Percentiles rank a stretch among this genome's conserved stretches.
Evolutionary conservation across 2,113 vertebrate genomes (phyloP).

Genomic region (Manacus vitellinus): DNA sequence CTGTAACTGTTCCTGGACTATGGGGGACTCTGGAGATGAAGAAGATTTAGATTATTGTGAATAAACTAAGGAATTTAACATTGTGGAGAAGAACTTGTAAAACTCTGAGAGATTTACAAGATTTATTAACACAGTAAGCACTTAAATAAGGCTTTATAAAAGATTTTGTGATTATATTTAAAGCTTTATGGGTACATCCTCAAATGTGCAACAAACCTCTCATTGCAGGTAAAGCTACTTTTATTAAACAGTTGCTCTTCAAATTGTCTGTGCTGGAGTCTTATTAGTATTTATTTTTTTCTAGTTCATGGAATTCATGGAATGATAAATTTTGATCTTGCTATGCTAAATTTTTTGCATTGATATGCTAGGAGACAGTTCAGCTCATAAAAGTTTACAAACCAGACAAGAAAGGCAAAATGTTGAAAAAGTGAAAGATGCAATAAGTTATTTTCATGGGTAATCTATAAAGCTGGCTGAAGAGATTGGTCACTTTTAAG

Average conservation of each 20-base stretch:
- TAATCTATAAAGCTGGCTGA: background rate
- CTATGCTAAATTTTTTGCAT: background rate
- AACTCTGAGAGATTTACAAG: background rate
- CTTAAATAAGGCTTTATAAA: background rate
- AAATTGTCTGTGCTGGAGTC: background rate
- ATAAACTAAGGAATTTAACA: background rate
- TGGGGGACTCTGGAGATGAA: background rate
- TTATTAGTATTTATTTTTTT: background rate
- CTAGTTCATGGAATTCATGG: background rate
- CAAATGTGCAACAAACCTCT: background rate
- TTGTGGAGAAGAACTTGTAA: background rate
- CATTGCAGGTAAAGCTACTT: background rate
- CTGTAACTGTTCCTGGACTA: background rate
- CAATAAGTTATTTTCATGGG: background rate
- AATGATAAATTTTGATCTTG: background rate
- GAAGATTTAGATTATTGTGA: background rate
- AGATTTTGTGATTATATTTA: background rate
- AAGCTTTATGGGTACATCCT: background rate
- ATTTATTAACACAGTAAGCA: background rate
- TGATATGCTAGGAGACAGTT: background rate
- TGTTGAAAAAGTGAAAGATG: background rate
- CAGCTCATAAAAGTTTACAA: background rate
- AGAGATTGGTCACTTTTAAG: background rate
- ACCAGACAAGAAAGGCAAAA: background rate
- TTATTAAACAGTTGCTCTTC: background rate